Evolutionary conservation across 1,140 invertebrate genomes (phyloP), one percentile per base, ranked within the genome.

Genomic region (Drosophila pseudoobscura): DNA sequence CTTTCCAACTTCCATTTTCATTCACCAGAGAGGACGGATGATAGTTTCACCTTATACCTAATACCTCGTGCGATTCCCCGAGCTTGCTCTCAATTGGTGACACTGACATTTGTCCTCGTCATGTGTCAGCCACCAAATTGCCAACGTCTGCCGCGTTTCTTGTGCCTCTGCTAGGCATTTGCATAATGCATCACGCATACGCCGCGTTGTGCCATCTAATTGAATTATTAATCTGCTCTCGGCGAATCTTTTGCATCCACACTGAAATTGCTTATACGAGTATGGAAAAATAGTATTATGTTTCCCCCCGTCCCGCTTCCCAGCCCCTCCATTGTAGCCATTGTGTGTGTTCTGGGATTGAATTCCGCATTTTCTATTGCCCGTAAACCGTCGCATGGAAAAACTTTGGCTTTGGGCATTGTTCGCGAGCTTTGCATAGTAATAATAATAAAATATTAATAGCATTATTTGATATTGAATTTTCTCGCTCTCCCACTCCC

Each of bases 361-460:
- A 60, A 80, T 74, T 70, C 58, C 50, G 53, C 55, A 72, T 84
- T 69, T 80, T 85, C 52, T 76, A 85, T 80, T 77, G 47, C 63
- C 69, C 64, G 63, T 62, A 59, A 82, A 63, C 59, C 58, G 65
- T 46, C 46, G 65, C 59, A 61, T 44, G 44, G 51, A 60, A 62
- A 74, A 82, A 75, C 51, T 75, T 74, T 57, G 57, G 54, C 51
- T 64, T 69, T 9, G 9, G 35, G 9, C 77, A 77, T 85, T 85
- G 80, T 85, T 87, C 64, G 64, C 41, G 49, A 43, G 41, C 82
- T 87, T 87, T 80, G 82, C 80, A 80, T 55, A 71, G 74, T 72
- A 87, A 82, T 82, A 87, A 71, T 65, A 75, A 78, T 87, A 85
- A 87, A 85, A 87, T 87, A 85, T 85, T 85, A 85, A 87, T 82